A percentile compares a stretch with the other conserved stretches of the same genome.
Evolutionary conservation across 2,113 vertebrate genomes (phyloP).

Genomic region (Hystrix brachyura): DNA sequence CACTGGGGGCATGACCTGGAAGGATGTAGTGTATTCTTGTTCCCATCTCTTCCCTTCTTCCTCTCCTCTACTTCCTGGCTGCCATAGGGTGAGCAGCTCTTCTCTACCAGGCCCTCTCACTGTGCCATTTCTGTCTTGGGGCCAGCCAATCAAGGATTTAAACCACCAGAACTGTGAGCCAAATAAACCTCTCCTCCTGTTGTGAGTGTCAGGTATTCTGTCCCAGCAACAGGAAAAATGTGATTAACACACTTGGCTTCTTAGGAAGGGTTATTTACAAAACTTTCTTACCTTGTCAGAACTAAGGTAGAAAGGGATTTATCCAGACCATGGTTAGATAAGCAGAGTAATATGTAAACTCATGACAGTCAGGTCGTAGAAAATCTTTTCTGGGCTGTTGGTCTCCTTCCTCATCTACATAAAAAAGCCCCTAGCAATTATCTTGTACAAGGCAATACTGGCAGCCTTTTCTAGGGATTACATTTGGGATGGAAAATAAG

Average conservation of each 20-base stretch:
- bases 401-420: not conserved
- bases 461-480: not conserved
- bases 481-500: not conserved
- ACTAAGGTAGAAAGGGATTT: not conserved
- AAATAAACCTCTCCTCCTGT: not conserved
- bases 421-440: not conserved
- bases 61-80: not conserved
- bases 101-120: not conserved
- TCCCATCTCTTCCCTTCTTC: not conserved
- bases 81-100: not conserved
- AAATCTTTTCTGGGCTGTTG: not conserved
- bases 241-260: not conserved
- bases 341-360: not conserved
- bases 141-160: not conserved
- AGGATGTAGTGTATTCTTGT: not conserved
- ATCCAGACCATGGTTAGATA: not conserved
- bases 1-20: not conserved
- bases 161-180: not conserved
- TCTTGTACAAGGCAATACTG: not conserved
- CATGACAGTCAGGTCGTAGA: not conserved
- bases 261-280: constrained; percentile 13
- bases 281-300: not conserved
- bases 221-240: not conserved
- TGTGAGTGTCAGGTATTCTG: not conserved
- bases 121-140: not conserved